Evolutionary conservation across 2,113 vertebrate species (phyloP).

Genomic region (Percina caprodes): DNA sequence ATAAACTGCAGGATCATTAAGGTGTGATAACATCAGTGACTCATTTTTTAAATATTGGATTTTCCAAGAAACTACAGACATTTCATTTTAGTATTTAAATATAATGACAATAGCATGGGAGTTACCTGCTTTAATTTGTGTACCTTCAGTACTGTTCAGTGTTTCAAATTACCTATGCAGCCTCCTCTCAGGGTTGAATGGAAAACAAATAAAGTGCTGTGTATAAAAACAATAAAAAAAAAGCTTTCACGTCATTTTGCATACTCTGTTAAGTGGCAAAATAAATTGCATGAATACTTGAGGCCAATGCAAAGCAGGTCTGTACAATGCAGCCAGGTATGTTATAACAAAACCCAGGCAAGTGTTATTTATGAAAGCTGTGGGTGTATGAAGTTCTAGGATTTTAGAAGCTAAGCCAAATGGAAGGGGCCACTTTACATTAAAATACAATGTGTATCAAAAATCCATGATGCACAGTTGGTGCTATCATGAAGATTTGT

Average conservation of each 20-base stretch:
- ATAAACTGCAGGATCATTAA: conserved; percentile 35
- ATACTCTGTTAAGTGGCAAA: neutral
- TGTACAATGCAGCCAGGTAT: neutral
- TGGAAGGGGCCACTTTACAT: neutral
- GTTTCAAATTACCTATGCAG: conserved; percentile 9
- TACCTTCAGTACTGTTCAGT: neutral
- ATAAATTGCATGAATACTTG: neutral
- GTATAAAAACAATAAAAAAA: neutral
- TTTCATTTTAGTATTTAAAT: conserved; percentile 14
- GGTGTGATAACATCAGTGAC: conserved; percentile 44
- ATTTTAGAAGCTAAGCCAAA: conserved; percentile 1
- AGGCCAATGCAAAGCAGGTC: conserved; percentile 8
- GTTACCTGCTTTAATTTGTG: conserved; percentile 5
- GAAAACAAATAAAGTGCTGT: conserved; percentile 21
- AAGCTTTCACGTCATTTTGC: conserved; percentile 18
- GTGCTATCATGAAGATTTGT: neutral
- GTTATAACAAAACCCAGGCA: neutral
- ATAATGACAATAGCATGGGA: neutral
- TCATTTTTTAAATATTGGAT: conserved; percentile 48
- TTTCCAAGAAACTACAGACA: conserved; percentile 19
- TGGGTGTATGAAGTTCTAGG: neutral
- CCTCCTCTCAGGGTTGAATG: neutral
- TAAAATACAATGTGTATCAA: neutral
- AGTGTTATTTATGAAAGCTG: neutral
- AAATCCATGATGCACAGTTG: neutral